Percentiles rank a stretch among this genome's conserved stretches.
Conservation (phyloP, 1,140 invertebrate genomes). For the Drosophila ercepeae region DNA sequence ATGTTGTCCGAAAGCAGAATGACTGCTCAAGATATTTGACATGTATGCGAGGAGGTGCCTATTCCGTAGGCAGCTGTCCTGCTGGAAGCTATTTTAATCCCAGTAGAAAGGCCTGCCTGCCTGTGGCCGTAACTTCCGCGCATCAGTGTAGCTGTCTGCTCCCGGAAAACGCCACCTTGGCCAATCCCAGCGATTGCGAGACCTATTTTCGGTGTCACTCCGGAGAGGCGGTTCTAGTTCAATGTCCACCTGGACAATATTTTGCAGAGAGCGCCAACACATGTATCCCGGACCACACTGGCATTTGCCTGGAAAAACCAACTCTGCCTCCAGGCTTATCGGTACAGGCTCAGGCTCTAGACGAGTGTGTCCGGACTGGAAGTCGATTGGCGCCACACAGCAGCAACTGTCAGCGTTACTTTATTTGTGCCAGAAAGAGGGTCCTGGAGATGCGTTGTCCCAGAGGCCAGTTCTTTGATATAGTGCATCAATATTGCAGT, state of each 20-base stretch:
- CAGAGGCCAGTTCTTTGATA: slow-evolving; percentile 53
- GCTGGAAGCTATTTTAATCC: slow-evolving; percentile 45
- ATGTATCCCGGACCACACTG: slow-evolving; percentile 52
- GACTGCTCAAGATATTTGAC: slow-evolving; percentile 44
- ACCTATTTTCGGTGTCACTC: slow-evolving; percentile 55
- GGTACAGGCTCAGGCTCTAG: slow-evolving; percentile 16
- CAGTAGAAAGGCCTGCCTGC: slow-evolving; percentile 27
- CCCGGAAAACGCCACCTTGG: slow-evolving; percentile 48
- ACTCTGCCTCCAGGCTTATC: slow-evolving; percentile 18
- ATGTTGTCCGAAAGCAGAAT: slow-evolving; percentile 25
- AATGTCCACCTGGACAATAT: slow-evolving; percentile 52
- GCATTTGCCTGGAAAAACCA: slow-evolving; percentile 41
- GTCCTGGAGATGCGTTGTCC: slow-evolving; percentile 51
- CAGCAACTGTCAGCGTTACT: slow-evolving; percentile 51
- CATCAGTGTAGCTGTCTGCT: slow-evolving; percentile 69
- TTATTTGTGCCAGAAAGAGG: slow-evolving; percentile 19
- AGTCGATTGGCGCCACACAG: slow-evolving; percentile 34
- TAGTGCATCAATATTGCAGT: slow-evolving; percentile 25
- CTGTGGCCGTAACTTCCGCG: slow-evolving; percentile 31
- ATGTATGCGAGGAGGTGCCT: slow-evolving; percentile 28
- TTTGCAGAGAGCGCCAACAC: slow-evolving; percentile 22
- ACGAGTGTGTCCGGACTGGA: slow-evolving; percentile 36
- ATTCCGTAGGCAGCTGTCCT: slow-evolving; percentile 33
- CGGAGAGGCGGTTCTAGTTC: slow-evolving; percentile 41
- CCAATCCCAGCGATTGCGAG: slow-evolving; percentile 54